Percentiles rank a stretch among this genome's conserved stretches.
Evolutionary conservation across 2,797 vertebrate species (phyloP).

Genomic region (Monodelphis domestica): DNA sequence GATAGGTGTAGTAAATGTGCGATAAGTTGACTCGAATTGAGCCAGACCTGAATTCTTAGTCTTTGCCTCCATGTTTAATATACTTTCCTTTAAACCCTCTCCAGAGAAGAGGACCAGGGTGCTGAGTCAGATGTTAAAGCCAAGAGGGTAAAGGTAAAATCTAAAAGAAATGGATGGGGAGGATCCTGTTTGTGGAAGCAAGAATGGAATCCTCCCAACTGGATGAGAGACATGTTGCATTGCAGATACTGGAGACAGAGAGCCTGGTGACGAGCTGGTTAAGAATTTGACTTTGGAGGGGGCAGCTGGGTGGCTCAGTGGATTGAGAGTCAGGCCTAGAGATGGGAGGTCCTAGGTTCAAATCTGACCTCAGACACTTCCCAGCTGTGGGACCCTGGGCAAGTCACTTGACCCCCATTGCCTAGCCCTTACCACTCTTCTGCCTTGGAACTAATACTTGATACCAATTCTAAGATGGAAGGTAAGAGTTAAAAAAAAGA

Average conservation of each 20-base stretch:
- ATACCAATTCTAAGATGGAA: too few relatives aligned
- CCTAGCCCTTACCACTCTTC: too few relatives aligned
- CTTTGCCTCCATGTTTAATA: neutral
- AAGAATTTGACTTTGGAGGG: neutral
- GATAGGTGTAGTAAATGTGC: neutral
- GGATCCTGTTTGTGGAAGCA: neutral
- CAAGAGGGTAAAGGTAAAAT: neutral
- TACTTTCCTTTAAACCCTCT: neutral
- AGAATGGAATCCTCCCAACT: neutral
- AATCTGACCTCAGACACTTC: too few relatives aligned
- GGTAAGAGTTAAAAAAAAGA: too few relatives aligned
- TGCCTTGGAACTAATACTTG: too few relatives aligned
- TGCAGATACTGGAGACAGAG: neutral
- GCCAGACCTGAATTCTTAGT: neutral
- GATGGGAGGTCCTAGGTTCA: too few relatives aligned
- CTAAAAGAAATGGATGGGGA: neutral
- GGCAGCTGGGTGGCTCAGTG: too few relatives aligned
- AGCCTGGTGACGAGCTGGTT: neutral
- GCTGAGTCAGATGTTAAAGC: neutral
- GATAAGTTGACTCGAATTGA: neutral
- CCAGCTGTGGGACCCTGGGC: too few relatives aligned
- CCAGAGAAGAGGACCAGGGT: neutral
- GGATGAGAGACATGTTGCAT: neutral
- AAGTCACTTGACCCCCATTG: too few relatives aligned
- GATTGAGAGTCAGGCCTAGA: too few relatives aligned